Evolutionary conservation across 2,888 invertebrate genomes (phyloP).

Genomic region (Timema podura): DNA sequence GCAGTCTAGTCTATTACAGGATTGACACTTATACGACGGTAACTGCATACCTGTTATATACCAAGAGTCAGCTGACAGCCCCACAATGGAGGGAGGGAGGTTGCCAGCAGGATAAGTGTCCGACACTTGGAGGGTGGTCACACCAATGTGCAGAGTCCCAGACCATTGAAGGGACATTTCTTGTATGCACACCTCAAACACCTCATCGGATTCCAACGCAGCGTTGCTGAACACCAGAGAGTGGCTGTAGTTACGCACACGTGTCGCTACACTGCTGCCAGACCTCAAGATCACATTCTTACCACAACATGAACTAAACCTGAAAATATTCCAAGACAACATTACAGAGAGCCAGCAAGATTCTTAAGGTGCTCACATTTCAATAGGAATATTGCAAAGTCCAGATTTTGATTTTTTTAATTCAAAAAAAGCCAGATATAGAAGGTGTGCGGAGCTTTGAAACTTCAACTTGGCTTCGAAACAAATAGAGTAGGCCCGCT

Average conservation of each 20-base stretch:
- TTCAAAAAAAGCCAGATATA: too few species aligned
- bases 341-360: too few species aligned
- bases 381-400: too few species aligned
- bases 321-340: slow-evolving; percentile 30
- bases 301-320: slow-evolving; percentile 53
- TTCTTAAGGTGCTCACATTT: too few species aligned
- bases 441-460: too few species aligned
- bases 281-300: slow-evolving; percentile 65
- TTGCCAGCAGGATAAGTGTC: slow-evolving; percentile 57
- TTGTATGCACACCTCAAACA: slow-evolving; percentile 63
- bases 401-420: too few species aligned
- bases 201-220: slow-evolving; percentile 67
- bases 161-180: slow-evolving; percentile 61
- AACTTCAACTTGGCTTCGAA: too few species aligned
- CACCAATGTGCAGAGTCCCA: slow-evolving; percentile 74
- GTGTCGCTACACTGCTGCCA: slow-evolving; percentile 61
- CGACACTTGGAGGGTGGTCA: slow-evolving; percentile 56
- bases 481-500: too few species aligned
- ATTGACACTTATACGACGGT: too few species aligned
- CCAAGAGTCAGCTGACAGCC: slow-evolving; percentile 65
- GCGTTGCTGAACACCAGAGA: slow-evolving; percentile 69
- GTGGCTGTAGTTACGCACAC: slow-evolving; percentile 55
- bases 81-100: slow-evolving; percentile 59
- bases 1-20: too few species aligned
- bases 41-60: slow-evolving; percentile 61